These are phyloP conservation scores for Desmophyllum pertusum DNA, from an alignment of 92 coral and sea anemone genomes.

Conservation along the genomic window DNA sequence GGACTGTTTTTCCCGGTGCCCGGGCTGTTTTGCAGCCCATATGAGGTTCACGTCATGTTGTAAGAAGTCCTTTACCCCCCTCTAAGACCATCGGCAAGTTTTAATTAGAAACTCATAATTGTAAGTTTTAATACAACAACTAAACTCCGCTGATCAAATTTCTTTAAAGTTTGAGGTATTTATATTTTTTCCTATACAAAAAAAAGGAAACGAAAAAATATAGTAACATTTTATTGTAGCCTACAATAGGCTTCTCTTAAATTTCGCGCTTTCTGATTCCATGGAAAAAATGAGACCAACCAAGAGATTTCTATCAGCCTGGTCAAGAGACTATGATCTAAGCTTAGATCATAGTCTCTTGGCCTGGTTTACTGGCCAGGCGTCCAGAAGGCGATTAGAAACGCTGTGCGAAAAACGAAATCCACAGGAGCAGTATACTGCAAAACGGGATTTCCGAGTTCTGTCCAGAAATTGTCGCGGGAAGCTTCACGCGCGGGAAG, in stretches of 20 bases:
- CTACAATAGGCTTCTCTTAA: too few species aligned
- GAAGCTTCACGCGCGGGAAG: background rate
- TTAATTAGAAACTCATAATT: background rate
- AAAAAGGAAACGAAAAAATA: background rate
- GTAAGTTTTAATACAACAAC: background rate
- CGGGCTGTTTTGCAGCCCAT: too few species aligned
- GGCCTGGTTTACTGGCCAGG: background rate
- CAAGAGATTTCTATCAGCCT: background rate
- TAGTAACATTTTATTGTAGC: background rate
- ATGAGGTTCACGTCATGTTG: background rate
- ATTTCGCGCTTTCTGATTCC: background rate
- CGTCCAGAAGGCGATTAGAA: background rate
- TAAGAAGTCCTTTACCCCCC: background rate
- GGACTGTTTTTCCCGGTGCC: too few species aligned
- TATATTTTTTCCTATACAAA: background rate
- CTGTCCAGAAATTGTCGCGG: background rate
- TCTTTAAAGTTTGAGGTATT: background rate
- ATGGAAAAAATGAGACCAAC: background rate
- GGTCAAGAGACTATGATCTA: too few species aligned
- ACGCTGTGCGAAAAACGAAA: background rate
- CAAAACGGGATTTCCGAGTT: background rate
- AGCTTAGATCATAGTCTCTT: too few species aligned
- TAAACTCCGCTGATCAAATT: constrained; percentile 3
- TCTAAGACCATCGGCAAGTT: background rate
- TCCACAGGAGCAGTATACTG: too few species aligned